A percentile compares a stretch with the other conserved stretches of the same genome.
phyloP scores from a whole-genome alignment of 2,113 vertebrate species.

The Lutjanus erythropterus region DNA sequence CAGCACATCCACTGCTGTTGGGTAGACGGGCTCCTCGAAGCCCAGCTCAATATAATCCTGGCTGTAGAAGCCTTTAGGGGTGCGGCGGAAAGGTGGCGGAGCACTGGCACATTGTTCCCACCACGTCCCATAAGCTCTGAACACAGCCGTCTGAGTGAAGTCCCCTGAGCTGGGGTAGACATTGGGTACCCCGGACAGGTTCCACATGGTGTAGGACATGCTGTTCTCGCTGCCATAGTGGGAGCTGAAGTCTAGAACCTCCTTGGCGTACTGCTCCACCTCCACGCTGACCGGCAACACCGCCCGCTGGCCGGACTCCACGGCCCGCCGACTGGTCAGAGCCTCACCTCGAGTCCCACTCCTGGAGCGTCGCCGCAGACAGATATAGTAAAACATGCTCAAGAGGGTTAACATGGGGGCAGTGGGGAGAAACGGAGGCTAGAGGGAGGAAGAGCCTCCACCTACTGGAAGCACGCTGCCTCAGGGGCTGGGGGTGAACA shows the following conservation, averaged over 20 bases:
- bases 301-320: slow-evolving; percentile 90
- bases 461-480: slow-evolving; percentile 62
- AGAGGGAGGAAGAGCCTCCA: slow-evolving; percentile 69
- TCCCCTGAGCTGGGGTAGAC: slow-evolving; percentile 98
- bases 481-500: slow-evolving; percentile 60
- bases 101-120: slow-evolving; percentile 94
- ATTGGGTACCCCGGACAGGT: slow-evolving; percentile 94
- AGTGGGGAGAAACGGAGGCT: slow-evolving; percentile 63
- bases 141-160: slow-evolving; percentile 98
- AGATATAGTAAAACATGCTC: slow-evolving; percentile 99
- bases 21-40: slow-evolving; percentile 97
- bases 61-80: slow-evolving; percentile 90
- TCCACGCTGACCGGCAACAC: slow-evolving; percentile 91
- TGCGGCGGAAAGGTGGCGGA: slow-evolving; percentile 88
- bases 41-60: slow-evolving; percentile 96
- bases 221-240: slow-evolving; percentile 99
- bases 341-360: slow-evolving; percentile 93
- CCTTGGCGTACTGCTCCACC: slow-evolving; percentile 96
- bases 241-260: slow-evolving; percentile 98
- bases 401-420: slow-evolving; percentile 92
- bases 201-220: slow-evolving; percentile 99
- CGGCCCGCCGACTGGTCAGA: slow-evolving; percentile 92
- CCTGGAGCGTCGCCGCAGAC: slow-evolving; percentile 98
- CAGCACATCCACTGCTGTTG: slow-evolving; percentile 94
- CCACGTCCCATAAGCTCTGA: slow-evolving; percentile 95